phyloP scores from a whole-genome alignment of 2,888 invertebrate genomes.

The Calameuta idolon region DNA sequence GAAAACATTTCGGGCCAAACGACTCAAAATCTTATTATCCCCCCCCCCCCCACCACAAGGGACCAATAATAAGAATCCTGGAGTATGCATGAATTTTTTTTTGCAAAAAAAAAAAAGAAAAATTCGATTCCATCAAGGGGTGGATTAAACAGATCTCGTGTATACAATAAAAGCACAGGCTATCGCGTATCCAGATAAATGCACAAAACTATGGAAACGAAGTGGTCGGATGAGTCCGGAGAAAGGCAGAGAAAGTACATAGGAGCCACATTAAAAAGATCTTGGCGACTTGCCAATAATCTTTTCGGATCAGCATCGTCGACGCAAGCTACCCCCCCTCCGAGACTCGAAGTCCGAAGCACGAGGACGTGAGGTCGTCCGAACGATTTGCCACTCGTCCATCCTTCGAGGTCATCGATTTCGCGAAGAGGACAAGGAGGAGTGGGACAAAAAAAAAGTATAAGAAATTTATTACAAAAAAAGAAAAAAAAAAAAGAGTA shows the following conservation, averaged over 20 bases:
- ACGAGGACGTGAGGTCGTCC: conserved; percentile 12
- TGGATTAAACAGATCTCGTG: no score
- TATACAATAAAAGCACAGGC: not conserved
- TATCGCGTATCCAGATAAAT: not conserved
- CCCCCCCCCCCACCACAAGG: no score
- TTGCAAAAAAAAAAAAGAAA: no score
- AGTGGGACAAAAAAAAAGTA: not conserved
- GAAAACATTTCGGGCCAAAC: not conserved
- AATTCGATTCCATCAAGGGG: no score
- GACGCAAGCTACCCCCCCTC: conserved; percentile 13
- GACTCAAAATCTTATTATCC: no score
- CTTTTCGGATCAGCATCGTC: conserved; percentile 42
- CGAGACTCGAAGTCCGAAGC: conserved; percentile 7
- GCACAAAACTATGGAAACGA: not conserved
- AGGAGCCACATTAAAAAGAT: conserved; percentile 35
- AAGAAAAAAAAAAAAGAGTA: not conserved
- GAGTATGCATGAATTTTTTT: no score
- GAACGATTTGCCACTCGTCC: conserved; percentile 27
- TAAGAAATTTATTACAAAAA: not conserved
- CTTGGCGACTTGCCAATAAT: conserved; percentile 47
- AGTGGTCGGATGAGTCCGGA: conserved; percentile 32
- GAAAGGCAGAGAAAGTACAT: conserved; percentile 28
- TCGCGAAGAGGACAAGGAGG: not conserved
- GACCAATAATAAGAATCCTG: no score
- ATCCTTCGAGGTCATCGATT: not conserved